Conservation (phyloP, 2,113 vertebrate genomes). For the Struthio camelus region DNA sequence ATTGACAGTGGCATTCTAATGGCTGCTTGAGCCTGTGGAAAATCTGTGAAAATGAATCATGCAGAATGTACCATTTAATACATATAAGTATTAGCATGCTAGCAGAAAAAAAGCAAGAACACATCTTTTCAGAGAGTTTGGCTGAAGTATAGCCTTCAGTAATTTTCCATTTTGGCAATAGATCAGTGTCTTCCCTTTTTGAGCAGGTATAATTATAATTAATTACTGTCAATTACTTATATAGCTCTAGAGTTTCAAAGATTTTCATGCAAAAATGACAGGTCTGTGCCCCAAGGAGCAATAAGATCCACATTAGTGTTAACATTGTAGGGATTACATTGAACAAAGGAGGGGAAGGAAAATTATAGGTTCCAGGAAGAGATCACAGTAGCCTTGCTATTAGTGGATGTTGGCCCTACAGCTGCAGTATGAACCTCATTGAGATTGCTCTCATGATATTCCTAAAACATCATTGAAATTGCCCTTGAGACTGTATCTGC, state of each 20-base stretch:
- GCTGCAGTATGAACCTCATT: neutral
- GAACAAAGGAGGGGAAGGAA: neutral
- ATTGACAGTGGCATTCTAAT: neutral
- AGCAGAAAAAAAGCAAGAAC: neutral
- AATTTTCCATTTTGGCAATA: slow-evolving; percentile 20
- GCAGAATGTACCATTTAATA: neutral
- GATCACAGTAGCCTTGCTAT: neutral
- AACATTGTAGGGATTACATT: neutral
- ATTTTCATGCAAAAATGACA: neutral
- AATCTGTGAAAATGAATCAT: neutral
- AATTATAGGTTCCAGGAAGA: neutral
- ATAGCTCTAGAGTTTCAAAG: neutral
- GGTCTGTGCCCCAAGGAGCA: neutral
- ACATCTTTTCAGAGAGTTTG: neutral
- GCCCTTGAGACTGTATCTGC: neutral
- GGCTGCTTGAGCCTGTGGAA: neutral
- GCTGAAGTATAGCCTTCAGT: neutral
- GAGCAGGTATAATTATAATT: slow-evolving; percentile 17
- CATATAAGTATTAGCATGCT: neutral
- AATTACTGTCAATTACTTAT: slow-evolving; percentile 45
- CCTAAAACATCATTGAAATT: neutral
- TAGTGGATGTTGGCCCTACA: neutral
- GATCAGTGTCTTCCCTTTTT: slow-evolving; percentile 15
- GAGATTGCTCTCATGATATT: neutral
- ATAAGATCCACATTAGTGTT: neutral